Conservation (phyloP, 2,888 invertebrate genomes). For the Idaea aversata region DNA sequence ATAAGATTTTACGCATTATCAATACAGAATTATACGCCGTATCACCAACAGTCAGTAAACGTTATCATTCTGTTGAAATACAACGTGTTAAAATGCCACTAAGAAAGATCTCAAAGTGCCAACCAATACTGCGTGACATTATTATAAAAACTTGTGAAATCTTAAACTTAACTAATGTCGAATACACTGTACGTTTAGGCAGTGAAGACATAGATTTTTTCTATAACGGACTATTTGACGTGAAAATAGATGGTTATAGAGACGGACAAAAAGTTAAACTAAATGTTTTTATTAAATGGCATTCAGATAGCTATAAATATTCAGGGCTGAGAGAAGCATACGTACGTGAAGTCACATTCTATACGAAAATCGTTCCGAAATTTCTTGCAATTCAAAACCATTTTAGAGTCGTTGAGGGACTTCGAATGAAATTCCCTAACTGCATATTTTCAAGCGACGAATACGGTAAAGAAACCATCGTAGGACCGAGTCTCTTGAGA, state of each 20-base stretch:
- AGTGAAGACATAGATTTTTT: conserved; percentile 55
- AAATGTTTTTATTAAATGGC: conserved; percentile 51
- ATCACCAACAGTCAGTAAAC: conserved; percentile 12
- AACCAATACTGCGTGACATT: conserved; percentile 48
- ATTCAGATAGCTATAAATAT: conserved; percentile 45
- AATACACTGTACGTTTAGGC: conserved; percentile 43
- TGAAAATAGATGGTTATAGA: conserved; percentile 44
- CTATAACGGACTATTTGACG: conserved; percentile 44
- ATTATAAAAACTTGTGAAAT: conserved; percentile 49
- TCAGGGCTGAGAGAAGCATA: conserved; percentile 49
- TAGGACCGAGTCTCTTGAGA: conserved; percentile 29
- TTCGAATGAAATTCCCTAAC: conserved; percentile 60
- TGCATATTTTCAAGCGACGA: conserved; percentile 49
- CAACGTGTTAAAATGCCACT: conserved; percentile 44
- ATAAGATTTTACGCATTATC: not conserved
- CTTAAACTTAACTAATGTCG: conserved; percentile 38
- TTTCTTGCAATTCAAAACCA: conserved; percentile 49
- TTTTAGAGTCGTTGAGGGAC: conserved; percentile 53
- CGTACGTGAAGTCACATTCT: conserved; percentile 50
- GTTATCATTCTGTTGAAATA: conserved; percentile 7
- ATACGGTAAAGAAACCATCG: conserved; percentile 51
- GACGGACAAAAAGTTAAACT: conserved; percentile 49
- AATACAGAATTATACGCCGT: not conserved
- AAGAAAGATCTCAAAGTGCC: conserved; percentile 53
- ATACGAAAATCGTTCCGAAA: conserved; percentile 42